Percentiles rank a stretch among this genome's conserved stretches.
phyloP scores from a whole-genome alignment of 2,797 vertebrate genomes.

The Coccyzus lansbergi region DNA sequence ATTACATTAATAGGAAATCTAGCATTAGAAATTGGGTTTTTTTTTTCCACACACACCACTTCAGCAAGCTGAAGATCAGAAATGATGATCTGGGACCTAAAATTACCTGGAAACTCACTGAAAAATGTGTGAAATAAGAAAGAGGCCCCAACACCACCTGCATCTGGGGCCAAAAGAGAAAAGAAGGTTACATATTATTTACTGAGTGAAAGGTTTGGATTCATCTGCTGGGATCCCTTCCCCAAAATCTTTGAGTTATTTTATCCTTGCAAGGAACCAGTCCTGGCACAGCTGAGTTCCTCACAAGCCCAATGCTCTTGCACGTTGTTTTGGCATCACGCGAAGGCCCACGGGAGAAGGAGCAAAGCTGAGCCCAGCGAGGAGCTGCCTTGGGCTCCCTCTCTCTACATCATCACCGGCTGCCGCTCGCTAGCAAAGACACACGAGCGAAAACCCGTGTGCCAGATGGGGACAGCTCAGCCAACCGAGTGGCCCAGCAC shows the following conservation, averaged over 20 bases:
- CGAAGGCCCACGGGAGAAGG: neutral
- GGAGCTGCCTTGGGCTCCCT: neutral
- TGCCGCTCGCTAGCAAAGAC: neutral
- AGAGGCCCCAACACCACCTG: neutral
- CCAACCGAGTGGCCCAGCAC: neutral
- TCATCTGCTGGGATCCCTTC: neutral
- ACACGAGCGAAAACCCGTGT: rapidly evolving
- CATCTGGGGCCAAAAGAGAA: neutral
- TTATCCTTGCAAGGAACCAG: neutral
- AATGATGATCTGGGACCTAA: neutral
- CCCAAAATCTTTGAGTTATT: neutral
- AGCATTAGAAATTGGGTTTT: conserved; percentile 15
- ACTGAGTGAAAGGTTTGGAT: neutral
- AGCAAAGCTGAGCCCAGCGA: neutral
- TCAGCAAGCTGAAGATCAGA: neutral
- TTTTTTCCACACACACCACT: neutral
- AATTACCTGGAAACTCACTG: neutral
- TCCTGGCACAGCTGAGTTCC: neutral
- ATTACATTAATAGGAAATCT: neutral
- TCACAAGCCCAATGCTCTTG: neutral
- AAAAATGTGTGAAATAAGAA: neutral
- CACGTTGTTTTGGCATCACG: neutral
- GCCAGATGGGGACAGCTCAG: neutral
- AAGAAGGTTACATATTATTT: neutral
- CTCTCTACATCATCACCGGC: neutral